Percentiles rank a stretch among this genome's conserved stretches.
Conservation (phyloP, 1,140 invertebrate genomes). For the Carcinoscorpius rotundicauda region DNA sequence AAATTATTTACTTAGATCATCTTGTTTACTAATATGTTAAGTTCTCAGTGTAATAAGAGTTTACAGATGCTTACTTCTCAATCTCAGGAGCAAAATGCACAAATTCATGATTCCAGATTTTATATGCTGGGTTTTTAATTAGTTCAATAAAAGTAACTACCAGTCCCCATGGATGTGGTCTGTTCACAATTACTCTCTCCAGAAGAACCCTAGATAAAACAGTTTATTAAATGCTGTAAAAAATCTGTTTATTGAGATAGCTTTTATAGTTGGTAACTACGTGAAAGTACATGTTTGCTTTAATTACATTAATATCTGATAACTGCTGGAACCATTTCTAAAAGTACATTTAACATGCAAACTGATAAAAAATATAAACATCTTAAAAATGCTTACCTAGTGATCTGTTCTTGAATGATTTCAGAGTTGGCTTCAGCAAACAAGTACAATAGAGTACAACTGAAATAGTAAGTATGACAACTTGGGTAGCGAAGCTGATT, state of each 20-base stretch:
- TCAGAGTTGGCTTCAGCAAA: constrained; percentile 97
- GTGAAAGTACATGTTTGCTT: too few species aligned
- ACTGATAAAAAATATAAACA: too few species aligned
- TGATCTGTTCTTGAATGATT: constrained; percentile 76
- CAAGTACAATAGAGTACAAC: constrained; percentile 87
- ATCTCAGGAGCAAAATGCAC: constrained; percentile 98
- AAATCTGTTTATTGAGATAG: too few species aligned
- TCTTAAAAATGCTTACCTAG: constrained; percentile 30
- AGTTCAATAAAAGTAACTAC: constrained; percentile 98
- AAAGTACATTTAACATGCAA: too few species aligned
- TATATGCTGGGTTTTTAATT: constrained; percentile 97
- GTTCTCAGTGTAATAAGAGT: too few species aligned
- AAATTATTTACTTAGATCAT: too few species aligned
- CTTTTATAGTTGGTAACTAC: too few species aligned
- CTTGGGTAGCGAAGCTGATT: constrained; percentile 98
- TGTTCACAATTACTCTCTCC: constrained; percentile 91
- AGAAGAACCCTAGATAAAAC: constrained; percentile 61
- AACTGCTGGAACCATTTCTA: too few species aligned
- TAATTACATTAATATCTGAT: too few species aligned
- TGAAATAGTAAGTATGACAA: constrained; percentile 99
- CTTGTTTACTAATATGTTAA: too few species aligned
- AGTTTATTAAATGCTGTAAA: too few species aligned
- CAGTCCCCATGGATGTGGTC: constrained; percentile 98
- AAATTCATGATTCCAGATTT: constrained; percentile 98
- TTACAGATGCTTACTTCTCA: constrained; percentile 62